These are phyloP conservation scores for Plebejus argus DNA, from an alignment of 2,888 invertebrate genomes.

Conservation along the genomic window DNA sequence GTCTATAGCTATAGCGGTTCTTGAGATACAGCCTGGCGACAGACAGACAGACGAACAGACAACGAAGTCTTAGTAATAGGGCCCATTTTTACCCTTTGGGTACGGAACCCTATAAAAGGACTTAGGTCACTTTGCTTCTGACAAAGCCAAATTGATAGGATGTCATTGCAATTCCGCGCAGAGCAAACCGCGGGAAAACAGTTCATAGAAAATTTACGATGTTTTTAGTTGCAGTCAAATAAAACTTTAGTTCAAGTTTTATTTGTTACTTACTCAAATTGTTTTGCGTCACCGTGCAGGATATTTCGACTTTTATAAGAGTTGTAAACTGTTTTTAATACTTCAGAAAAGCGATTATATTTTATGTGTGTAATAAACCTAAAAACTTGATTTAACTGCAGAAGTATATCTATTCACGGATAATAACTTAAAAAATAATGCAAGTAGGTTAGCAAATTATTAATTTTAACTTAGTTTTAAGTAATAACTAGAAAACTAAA, in stretches of 20 bases:
- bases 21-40: too few species aligned
- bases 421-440: not conserved
- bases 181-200: not conserved
- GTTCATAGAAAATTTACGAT: constrained; percentile 5
- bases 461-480: not conserved
- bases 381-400: constrained; percentile 12
- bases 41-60: too few species aligned
- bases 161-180: not conserved
- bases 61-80: too few species aligned
- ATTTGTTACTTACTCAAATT: constrained; percentile 21
- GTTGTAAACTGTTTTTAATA: constrained; percentile 4
- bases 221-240: constrained; percentile 16
- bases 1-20: too few species aligned
- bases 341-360: constrained; percentile 24
- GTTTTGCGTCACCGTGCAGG: constrained; percentile 25
- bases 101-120: too few species aligned
- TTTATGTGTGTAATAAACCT: constrained; percentile 24
- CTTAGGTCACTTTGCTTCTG: not conserved
- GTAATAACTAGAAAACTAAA: too few species aligned
- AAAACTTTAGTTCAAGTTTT: constrained; percentile 20
- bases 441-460: not conserved
- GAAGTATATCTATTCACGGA: not conserved
- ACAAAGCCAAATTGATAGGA: not conserved
- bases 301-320: constrained; percentile 16
- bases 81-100: too few species aligned